Evolutionary conservation across 2,888 invertebrate genomes (phyloP).

Genomic region (Harpagoxenus sublaevis): DNA sequence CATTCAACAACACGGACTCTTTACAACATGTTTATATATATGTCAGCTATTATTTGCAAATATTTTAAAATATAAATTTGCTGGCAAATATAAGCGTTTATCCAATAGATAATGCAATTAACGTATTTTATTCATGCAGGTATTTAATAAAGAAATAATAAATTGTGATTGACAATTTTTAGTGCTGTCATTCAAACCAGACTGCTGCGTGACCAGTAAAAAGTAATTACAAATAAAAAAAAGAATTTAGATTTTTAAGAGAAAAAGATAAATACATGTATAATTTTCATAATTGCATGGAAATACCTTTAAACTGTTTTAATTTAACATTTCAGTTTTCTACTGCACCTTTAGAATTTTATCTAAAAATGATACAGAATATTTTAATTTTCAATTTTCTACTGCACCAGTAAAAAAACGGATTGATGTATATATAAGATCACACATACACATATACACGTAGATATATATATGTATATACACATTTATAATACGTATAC

Average conservation of each 20-base stretch:
- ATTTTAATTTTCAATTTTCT: not conserved
- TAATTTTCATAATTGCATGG: not conserved
- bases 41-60: not conserved
- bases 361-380: not conserved
- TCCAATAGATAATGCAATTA: not conserved
- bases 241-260: not conserved
- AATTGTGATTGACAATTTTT: not conserved
- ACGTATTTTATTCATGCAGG: not conserved
- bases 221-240: not conserved
- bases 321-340: not conserved
- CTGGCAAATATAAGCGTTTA: not conserved
- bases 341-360: not conserved
- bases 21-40: conserved; percentile 3
- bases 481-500: not conserved
- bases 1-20: not conserved
- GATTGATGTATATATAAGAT: not conserved
- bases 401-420: not conserved
- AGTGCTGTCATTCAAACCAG: not conserved
- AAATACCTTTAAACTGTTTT: not conserved
- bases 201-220: not conserved
- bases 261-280: not conserved
- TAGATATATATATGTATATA: not conserved
- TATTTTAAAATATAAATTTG: not conserved
- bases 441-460: too few species aligned
- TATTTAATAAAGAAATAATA: not conserved